phyloP scores from a whole-genome alignment of 64 coral and sea anemone genomes.

The Anthopleura sola region DNA sequence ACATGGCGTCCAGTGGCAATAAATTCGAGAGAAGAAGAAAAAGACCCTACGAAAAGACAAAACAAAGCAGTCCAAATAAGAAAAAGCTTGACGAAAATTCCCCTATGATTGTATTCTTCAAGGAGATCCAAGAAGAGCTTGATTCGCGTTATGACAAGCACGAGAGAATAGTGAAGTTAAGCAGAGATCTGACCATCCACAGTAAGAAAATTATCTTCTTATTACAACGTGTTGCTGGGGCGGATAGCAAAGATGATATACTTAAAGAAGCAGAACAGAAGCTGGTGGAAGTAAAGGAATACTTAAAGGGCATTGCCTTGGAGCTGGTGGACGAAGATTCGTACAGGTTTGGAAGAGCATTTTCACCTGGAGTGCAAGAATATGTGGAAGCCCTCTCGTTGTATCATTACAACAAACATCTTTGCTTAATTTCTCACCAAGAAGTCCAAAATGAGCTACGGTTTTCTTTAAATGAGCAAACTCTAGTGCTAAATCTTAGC shows the following conservation, averaged over 20 bases:
- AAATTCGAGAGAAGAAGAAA: constrained; percentile 4
- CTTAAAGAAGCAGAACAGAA: constrained; percentile 54
- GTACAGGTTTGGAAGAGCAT: constrained; percentile 40
- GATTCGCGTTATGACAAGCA: constrained; percentile 53
- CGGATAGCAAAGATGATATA: constrained; percentile 24
- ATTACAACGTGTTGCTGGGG: constrained; percentile 36
- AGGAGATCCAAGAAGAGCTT: constrained; percentile 29
- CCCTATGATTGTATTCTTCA: constrained; percentile 39
- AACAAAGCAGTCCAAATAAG: not conserved
- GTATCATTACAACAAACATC: constrained; percentile 40
- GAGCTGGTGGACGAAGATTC: constrained; percentile 56
- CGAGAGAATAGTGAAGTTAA: constrained; percentile 59
- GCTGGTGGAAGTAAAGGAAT: constrained; percentile 39
- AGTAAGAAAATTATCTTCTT: constrained; percentile 54
- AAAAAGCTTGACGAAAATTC: constrained; percentile 44
- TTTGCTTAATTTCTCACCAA: constrained; percentile 63
- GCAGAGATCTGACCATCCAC: constrained; percentile 58
- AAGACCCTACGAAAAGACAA: not conserved
- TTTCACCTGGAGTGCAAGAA: constrained; percentile 56
- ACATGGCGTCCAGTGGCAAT: constrained; percentile 8
- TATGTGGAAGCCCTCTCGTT: constrained; percentile 63
- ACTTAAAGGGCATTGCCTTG: constrained; percentile 50
- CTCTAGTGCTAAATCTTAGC: constrained; percentile 31
- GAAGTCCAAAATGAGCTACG: constrained; percentile 42
- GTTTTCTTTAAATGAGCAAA: constrained; percentile 54